Evolutionary conservation across 2,797 vertebrate genomes (phyloP).

Genomic region (Phoebastria nigripes): DNA sequence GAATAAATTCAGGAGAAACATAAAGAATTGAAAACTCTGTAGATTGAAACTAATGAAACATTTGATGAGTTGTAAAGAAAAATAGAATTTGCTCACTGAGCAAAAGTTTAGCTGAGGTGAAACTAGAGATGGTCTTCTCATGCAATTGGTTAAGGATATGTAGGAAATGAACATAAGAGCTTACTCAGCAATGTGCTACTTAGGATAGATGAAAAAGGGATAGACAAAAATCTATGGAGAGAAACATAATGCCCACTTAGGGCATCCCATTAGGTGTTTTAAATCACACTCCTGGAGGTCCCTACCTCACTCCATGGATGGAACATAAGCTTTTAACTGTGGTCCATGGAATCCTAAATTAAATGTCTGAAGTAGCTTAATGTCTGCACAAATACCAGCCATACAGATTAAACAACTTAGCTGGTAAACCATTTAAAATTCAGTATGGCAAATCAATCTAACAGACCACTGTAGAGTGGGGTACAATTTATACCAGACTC

Average conservation of each 20-base stretch:
- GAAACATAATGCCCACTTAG: background rate
- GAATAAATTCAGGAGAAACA: background rate
- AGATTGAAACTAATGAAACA: background rate
- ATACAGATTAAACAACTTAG: background rate
- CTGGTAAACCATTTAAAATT: background rate
- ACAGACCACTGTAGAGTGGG: background rate
- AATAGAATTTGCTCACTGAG: background rate
- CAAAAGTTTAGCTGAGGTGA: background rate
- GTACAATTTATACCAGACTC: background rate
- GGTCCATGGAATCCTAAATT: background rate
- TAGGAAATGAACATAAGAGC: background rate
- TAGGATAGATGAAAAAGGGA: background rate
- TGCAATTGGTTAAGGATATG: background rate
- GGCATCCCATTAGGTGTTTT: background rate
- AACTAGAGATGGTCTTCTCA: background rate
- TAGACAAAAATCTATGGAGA: background rate
- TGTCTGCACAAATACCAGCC: background rate
- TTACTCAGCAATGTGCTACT: background rate
- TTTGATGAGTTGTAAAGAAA: background rate
- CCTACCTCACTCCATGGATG: background rate
- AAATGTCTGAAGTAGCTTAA: background rate
- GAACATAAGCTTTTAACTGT: background rate
- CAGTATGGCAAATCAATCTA: background rate
- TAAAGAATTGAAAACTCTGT: background rate
- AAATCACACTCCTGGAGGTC: background rate